Base-by-base conservation (phyloP, 2,888 invertebrate species). In the Tipula confusa region DNA sequence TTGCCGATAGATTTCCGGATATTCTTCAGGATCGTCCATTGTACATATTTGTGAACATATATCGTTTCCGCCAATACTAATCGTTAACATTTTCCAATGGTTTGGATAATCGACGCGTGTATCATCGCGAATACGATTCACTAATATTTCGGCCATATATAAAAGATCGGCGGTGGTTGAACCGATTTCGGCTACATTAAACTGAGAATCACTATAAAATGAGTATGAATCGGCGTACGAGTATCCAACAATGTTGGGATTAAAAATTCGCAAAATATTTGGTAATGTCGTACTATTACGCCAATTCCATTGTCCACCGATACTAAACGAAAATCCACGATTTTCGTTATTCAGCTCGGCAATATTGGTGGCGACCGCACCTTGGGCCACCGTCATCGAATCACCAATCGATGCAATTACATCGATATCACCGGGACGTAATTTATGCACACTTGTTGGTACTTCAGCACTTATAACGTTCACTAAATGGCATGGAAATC, bases 71-170 rank as follows among this genome's bases (percentile, higher is more conserved):
- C 92, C 91, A 38, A 92, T 86, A 83, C 88, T 92, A 82, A 95
- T 90, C 0, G 95, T 95, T 82, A 95, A 89, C 91, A 92, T 92
- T 89, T 92, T 92, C 92, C 92, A 92, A 85, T 91, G 88, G 33
- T 88, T 89, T 83, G 89, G 85, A 5, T 91, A 79, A 84, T 92
- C 87, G 2, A 92, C 89, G 83, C 90, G 88, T 11, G 88, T 87
- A 87, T 92, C 91, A 7, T 85, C 87, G 84, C 88, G 88, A 2
- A 92, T 91, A 84, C 91, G 88, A 48, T 88, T 88, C 2, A 92
- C 87, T 48, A 92, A 86, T 84, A 89, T 87, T 84, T 88, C 87
- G 0, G 91, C 89, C 92, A 92, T 92, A 84, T 88, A 91, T 0
- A 90, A 90, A 85, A 91, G 87, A 86, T 92, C 91, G 6, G 86